These are phyloP conservation scores for Phaethornis superciliosus DNA, from an alignment of 2,113 vertebrate species.

Conservation along the genomic window DNA sequence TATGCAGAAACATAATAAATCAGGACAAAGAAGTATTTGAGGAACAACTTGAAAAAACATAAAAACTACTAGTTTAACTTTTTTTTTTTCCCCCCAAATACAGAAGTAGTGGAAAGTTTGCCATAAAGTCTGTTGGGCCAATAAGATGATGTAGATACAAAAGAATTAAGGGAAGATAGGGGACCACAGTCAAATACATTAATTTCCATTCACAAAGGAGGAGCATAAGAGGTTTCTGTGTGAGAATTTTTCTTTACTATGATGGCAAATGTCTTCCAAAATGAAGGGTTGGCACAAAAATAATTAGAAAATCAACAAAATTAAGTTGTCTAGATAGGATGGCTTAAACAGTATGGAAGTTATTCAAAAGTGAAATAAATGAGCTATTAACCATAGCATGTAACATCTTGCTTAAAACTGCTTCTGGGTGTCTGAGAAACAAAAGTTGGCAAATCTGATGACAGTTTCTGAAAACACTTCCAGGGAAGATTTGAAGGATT, in stretches of 20 bases:
- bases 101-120: background rate
- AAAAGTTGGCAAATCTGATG: conserved; percentile 37
- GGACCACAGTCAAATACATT: background rate
- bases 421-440: conserved; percentile 1
- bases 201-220: background rate
- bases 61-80: background rate
- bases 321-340: background rate
- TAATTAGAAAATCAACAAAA: background rate
- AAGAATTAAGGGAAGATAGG: background rate
- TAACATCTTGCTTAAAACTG: conserved; percentile 44
- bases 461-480: conserved; percentile 43
- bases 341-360: conserved; percentile 1
- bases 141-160: background rate
- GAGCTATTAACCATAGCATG: conserved; percentile 35
- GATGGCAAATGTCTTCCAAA: background rate
- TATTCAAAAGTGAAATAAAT: conserved; percentile 34
- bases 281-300: background rate
- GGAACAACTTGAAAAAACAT: background rate
- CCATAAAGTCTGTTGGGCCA: background rate
- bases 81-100: background rate
- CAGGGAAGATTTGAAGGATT: conserved; percentile 43
- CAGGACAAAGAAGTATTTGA: background rate
- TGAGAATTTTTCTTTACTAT: background rate
- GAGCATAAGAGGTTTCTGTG: background rate
- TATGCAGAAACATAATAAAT: background rate